These are phyloP conservation scores for Eretmochelys imbricata DNA, from an alignment of 2,113 vertebrate genomes.

Conservation along the genomic window DNA sequence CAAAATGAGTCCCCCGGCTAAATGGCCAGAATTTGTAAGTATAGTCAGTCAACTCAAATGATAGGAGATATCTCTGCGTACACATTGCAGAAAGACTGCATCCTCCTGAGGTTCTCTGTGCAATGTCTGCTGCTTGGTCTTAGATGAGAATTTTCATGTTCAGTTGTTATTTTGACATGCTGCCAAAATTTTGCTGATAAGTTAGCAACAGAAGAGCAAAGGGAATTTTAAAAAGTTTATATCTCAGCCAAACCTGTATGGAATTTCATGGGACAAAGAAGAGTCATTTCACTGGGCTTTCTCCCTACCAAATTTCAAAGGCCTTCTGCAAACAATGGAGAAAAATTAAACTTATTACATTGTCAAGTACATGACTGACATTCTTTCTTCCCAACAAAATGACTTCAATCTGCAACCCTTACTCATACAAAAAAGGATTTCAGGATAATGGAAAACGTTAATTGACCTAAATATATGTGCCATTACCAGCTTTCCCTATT, in stretches of 20 bases:
- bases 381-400: background rate
- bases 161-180: background rate
- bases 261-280: background rate
- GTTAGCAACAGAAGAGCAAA: background rate
- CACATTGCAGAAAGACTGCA: background rate
- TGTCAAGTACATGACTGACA: background rate
- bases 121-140: background rate
- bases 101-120: background rate
- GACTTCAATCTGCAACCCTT: background rate
- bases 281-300: background rate
- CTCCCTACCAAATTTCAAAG: background rate
- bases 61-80: background rate
- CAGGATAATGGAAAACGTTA: background rate
- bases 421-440: background rate
- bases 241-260: background rate
- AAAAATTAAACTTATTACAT: background rate
- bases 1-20: background rate
- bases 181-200: background rate
- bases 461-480: background rate
- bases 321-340: background rate
- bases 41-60: background rate
- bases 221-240: background rate
- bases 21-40: background rate
- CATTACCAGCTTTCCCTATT: background rate
- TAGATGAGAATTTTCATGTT: rapidly evolving